Base-by-base conservation (phyloP, 2,888 invertebrate genomes). In the Ophion obscuratus region DNA sequence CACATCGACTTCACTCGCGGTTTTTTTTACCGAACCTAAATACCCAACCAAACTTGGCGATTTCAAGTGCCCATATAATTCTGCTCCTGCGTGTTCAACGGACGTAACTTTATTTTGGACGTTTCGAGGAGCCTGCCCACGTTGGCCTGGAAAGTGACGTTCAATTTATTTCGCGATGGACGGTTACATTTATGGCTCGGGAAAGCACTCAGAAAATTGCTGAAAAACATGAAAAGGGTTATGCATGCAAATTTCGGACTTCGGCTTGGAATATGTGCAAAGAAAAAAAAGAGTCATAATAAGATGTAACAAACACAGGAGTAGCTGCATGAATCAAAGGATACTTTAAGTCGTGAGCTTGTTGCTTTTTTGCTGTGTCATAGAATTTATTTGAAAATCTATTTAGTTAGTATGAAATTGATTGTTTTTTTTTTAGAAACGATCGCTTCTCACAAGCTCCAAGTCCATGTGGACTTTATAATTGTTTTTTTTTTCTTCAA, bases 171-270 rank as follows among this genome's bases (percentile, higher is more conserved):
- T 17, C 40, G n/a, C 40, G 53, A 53, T 40, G n/a, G 20, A 20
- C 40, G 40, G 10, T 40, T 20, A 67, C 67, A n/a, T 67, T 20
- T 67, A 67, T 20, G 10, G 20, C n/a, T 40, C 20, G 53, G 67
- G 40, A 67, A 3, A 67, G n/a, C n/a, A 40, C 20, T 67, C 40
- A 40, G 40, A 67, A 66, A 67, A 67, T 67, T 40, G 20, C 4
- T 10, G n/a, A 40, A 67, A 40, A 40, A 67, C 40, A 40, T 10
- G 67, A 67, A 40, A 67, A n/a, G 9, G 40, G n/a, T 66, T 40
- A 36, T n/a, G 17, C 40, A n/a, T 40, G 20, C 10, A 20, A 40
- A 40, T 67, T 40, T 9, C 9, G 7, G 31, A 31, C 11, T 31
- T 5, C 40, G n/a, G 67, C 40, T 67, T n/a, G 17, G 40, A 67